Evolutionary conservation across 1,140 invertebrate species (phyloP), one percentile per base, ranked within the genome.

Genomic region (Eueides isabella): DNA sequence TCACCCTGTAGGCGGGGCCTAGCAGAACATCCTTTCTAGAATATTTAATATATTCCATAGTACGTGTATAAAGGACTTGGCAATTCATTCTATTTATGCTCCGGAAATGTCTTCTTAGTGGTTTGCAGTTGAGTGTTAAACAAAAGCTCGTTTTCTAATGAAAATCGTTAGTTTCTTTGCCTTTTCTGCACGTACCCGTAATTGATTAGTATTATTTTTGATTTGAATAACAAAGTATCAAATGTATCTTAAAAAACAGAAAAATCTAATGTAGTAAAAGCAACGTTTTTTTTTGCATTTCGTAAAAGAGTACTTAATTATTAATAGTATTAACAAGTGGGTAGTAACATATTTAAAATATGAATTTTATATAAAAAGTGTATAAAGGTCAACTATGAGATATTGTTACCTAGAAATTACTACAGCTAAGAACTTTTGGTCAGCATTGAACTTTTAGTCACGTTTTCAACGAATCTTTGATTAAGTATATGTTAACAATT

Each of bases 1-100:
- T 44, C 48, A 61, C 28, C 29, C 61, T 38, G 65, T 64, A 44
- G 72, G 68, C 72, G 68, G 33, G 72, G 48, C 48, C n/a, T 55
- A 9, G 9, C 26, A 26, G 23, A 6, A 26, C 19, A 23, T 55
- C 48, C 65, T 67, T 67, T 72, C 71, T 62, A 67, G 64, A 72
- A 72, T 29, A 62, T 55, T 55, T 23, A 55, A 55, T 55, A 55
- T 12, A 26, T 55, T 9, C 48, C 19, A 55, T 23, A 12, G 19
- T 26, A 55, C 6, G n/a, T n/a, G n/a, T n/a, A n/a, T 26, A 55
- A 55, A 55, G 48, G 48, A 55, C 48, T 23, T 55, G 48, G 48
- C 48, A 55, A 55, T 55, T 55, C 26, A 55, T 55, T 55, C 26
- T 55, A 55, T 55, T 55, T 55, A 23, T 55, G 26, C 48, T 55